These are phyloP conservation scores for Heliopora coerulea DNA, from an alignment of 92 coral and sea anemone genomes.

Conservation along the genomic window DNA sequence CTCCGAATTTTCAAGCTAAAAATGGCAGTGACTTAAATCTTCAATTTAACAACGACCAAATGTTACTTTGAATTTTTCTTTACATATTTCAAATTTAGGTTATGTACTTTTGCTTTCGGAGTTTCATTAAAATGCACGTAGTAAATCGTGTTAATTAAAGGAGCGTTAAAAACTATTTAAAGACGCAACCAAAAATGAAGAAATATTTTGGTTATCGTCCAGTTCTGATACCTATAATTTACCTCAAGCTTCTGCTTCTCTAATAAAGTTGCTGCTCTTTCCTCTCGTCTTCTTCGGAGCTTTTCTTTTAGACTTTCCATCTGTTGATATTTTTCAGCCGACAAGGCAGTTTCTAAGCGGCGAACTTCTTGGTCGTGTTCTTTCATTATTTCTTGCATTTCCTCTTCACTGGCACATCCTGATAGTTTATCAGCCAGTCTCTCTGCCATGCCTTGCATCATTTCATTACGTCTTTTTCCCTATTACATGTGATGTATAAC, in stretches of 20 bases:
- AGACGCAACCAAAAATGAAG: neutral
- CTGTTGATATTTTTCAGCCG: slow-evolving; percentile 78
- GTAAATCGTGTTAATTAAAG: too few species aligned
- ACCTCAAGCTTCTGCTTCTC: slow-evolving; percentile 91
- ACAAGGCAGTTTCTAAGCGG: slow-evolving; percentile 67
- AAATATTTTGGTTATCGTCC: neutral
- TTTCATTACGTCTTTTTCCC: slow-evolving; percentile 74
- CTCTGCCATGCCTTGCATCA: slow-evolving; percentile 70
- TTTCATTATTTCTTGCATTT: slow-evolving; percentile 82
- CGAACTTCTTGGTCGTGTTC: slow-evolving; percentile 85
- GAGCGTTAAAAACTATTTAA: neutral
- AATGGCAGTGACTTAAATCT: too few species aligned
- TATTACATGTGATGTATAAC: slow-evolving; percentile 32
- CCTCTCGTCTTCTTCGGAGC: slow-evolving; percentile 79
- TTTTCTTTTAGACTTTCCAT: slow-evolving; percentile 80
- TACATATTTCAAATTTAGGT: too few species aligned
- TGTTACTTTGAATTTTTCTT: too few species aligned
- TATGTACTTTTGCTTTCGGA: too few species aligned
- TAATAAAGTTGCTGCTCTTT: slow-evolving; percentile 83
- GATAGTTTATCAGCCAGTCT: slow-evolving; percentile 81
- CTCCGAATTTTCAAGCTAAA: too few species aligned
- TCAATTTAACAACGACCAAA: too few species aligned
- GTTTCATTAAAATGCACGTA: too few species aligned
- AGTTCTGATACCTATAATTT: neutral
- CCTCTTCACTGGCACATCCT: slow-evolving; percentile 75